Base-by-base conservation (phyloP, 2,113 vertebrate genomes). In the Dromiciops gliroides region DNA sequence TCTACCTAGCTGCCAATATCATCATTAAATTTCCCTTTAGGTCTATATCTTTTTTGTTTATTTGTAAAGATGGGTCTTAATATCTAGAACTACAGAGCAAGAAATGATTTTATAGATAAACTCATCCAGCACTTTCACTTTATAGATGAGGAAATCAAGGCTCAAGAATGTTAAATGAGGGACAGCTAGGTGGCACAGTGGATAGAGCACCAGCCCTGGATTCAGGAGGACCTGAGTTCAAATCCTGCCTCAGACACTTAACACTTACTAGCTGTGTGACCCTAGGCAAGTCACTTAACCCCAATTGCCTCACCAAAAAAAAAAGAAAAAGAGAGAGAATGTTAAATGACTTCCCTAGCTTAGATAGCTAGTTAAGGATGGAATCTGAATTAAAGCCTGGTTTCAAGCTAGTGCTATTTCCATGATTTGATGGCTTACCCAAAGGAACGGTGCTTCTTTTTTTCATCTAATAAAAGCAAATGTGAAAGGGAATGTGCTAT, bases 331-430 rank as follows among this genome's bases (percentile, higher is more conserved):
- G n/a, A n/a, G n/a, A n/a, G n/a, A 56, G 93, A 47, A 89, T 44
- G 90, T 89, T 25, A 52, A 37, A 90, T 56, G 89, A 5, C 53
- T 96, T 95, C 93, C 89, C 67, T 89, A 92, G 93, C 9, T 93
- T 47, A 50, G 90, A 94, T 94, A 92, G 51, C n/a, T 95, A 90
- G 31, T 49, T 91, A 83, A 51, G 89, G 23, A 95, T 51, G 94
- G 90, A 93, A 89, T n/a, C 25, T 83, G 51, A 7, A 91, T 28
- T 92, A 90, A 89, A 92, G 94, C 90, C 60, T 47, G 7, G 48
- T 95, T 97, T 95, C 89, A 95, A 51, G 92, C 93, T 89, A 47
- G 44, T 83, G 89, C 51, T 95, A 6, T 91, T 47, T 95, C n/a
- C 44, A 19, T 44, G 22, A 83, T 83, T 83, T 8, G 14, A 83